Evolutionary conservation across 2,888 invertebrate genomes (phyloP).

Genomic region (Apocheima hispidaria): DNA sequence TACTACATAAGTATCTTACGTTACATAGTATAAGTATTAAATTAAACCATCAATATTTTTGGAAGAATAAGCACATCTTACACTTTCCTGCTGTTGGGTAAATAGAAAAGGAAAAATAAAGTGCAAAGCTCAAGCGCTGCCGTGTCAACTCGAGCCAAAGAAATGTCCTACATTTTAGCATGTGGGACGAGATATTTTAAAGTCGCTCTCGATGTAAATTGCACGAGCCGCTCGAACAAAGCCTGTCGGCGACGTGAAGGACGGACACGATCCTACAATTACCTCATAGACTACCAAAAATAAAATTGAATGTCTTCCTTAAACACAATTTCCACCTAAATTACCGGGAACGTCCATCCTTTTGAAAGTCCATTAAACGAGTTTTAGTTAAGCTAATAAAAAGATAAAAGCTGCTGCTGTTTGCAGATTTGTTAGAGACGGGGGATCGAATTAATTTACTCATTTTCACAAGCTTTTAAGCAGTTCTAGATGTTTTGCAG

Average conservation of each 20-base stretch:
- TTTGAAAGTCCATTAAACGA: conserved; percentile 36
- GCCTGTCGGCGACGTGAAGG: conserved; percentile 48
- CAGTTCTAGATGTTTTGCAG: conserved; percentile 15
- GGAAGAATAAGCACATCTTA: not conserved
- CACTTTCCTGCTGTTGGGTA: not conserved
- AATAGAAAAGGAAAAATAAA: conserved; percentile 3
- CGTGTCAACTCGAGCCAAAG: conserved; percentile 9
- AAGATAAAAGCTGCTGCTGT: conserved; percentile 33
- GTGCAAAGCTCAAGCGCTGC: conserved; percentile 4
- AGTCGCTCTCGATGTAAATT: conserved; percentile 66
- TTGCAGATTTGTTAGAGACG: conserved; percentile 30
- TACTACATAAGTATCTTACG: too few species aligned
- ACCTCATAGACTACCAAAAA: conserved; percentile 28
- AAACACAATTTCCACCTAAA: conserved; percentile 39
- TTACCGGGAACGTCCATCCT: conserved; percentile 31
- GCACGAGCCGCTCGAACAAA: conserved; percentile 61
- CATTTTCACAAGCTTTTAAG: conserved; percentile 19
- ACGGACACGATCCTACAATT: conserved; percentile 36
- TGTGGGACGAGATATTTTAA: conserved; percentile 50
- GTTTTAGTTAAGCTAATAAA: conserved; percentile 40
- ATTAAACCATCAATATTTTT: not conserved
- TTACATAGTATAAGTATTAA: not conserved
- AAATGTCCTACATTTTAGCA: conserved; percentile 24
- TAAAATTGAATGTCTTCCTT: conserved; percentile 37
- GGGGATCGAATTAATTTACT: conserved; percentile 31